A percentile compares a stretch with the other conserved stretches of the same genome.
phyloP scores from a whole-genome alignment of 1,140 invertebrate genomes.

The Protaetia brevitarsis region DNA sequence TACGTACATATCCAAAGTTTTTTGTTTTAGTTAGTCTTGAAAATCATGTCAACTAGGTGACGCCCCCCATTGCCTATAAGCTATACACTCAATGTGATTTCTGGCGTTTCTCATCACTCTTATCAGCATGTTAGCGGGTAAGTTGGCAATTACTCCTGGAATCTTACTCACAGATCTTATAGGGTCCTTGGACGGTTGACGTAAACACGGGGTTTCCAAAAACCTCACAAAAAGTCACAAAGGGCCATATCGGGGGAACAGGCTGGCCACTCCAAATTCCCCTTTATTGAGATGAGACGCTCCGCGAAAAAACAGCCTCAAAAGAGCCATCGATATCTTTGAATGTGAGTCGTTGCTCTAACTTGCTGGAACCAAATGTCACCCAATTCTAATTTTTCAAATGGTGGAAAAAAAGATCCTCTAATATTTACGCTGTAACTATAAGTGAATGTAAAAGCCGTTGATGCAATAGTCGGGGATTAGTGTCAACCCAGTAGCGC shows the following conservation, averaged over 20 bases:
- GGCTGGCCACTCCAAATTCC: slow-evolving; percentile 39
- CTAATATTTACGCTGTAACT: slow-evolving; percentile 22
- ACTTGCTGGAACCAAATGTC: slow-evolving; percentile 30
- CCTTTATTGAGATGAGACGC: slow-evolving; percentile 31
- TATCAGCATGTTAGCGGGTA: background rate
- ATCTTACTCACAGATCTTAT: slow-evolving; percentile 37
- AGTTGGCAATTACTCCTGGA: slow-evolving; percentile 32
- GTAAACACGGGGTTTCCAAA: slow-evolving; percentile 37
- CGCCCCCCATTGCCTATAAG: slow-evolving; percentile 21
- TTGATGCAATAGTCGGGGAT: background rate
- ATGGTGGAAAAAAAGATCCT: slow-evolving; percentile 25
- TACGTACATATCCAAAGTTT: slow-evolving; percentile 23
- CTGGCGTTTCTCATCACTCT: slow-evolving; percentile 16
- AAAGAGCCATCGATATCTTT: slow-evolving; percentile 30
- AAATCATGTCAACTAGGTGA: slow-evolving; percentile 26
- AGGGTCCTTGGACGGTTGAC: slow-evolving; percentile 37
- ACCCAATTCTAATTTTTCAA: slow-evolving; percentile 23
- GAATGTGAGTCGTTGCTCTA: slow-evolving; percentile 34
- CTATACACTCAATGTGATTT: slow-evolving; percentile 21
- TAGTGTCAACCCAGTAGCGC: too few species aligned
- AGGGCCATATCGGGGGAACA: slow-evolving; percentile 43
- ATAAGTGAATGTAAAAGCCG: slow-evolving; percentile 10
- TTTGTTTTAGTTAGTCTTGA: slow-evolving; percentile 27
- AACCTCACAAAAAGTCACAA: slow-evolving; percentile 43
- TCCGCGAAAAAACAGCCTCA: slow-evolving; percentile 32